Evolutionary conservation across 2,113 vertebrate genomes (phyloP).

Genomic region (Tenebrosternarchus preto): DNA sequence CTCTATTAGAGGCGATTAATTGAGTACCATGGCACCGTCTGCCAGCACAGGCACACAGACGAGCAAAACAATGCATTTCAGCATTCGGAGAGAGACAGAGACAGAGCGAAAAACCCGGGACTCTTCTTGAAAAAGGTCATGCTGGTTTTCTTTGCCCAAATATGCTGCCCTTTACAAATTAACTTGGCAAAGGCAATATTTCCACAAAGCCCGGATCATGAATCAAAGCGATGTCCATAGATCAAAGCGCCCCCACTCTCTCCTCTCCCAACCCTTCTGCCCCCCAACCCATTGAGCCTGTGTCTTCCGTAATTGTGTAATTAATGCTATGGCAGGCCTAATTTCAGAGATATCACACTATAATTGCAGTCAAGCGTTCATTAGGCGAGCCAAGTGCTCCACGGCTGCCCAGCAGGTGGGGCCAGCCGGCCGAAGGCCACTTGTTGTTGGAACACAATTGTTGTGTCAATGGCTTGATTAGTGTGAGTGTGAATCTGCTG

Average conservation of each 20-base stretch:
- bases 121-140: conserved; percentile 77
- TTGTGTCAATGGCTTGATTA: conserved; percentile 73
- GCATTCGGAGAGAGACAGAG: conserved; percentile 55
- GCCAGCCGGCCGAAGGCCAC: conserved; percentile 63
- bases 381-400: conserved; percentile 71
- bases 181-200: conserved; percentile 79
- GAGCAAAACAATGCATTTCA: conserved; percentile 44
- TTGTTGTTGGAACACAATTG: conserved; percentile 65
- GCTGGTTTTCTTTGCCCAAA: conserved; percentile 79
- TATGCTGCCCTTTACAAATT: conserved; percentile 83
- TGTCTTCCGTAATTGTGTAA: conserved; percentile 79
- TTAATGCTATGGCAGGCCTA: conserved; percentile 76
- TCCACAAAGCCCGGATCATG: conserved; percentile 75
- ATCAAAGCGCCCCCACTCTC: conserved; percentile 61
- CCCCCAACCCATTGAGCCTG: conserved; percentile 57
- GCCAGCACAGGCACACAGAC: conserved; percentile 46
- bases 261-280: neutral
- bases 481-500: conserved; percentile 72
- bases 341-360: conserved; percentile 75
- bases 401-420: conserved; percentile 66
- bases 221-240: conserved; percentile 76
- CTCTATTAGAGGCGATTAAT: conserved; percentile 47
- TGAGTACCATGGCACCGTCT: conserved; percentile 31
- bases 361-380: conserved; percentile 76
- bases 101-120: conserved; percentile 64